phyloP scores from a whole-genome alignment of 1,140 invertebrate genomes.

The Drosophila ohnishii region DNA sequence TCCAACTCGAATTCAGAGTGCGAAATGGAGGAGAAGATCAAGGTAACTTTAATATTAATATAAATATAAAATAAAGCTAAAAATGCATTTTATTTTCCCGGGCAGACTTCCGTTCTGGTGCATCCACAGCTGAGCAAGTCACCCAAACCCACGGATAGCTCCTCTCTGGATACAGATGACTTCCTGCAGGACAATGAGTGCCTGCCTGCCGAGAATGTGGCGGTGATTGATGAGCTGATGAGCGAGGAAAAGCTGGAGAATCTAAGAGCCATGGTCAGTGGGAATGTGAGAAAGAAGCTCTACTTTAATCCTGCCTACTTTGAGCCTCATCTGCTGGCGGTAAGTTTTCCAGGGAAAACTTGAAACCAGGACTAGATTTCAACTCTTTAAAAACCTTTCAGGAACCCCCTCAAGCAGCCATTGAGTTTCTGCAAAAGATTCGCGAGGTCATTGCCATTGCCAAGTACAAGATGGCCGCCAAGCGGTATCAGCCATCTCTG shows the following conservation, averaged over 20 bases:
- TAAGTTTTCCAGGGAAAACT: slow-evolving; percentile 82
- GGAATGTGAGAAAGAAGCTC: slow-evolving; percentile 89
- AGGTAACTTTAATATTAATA: slow-evolving; percentile 36
- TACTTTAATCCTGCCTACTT: slow-evolving; percentile 95
- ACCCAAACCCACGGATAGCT: slow-evolving; percentile 44
- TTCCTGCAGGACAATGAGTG: slow-evolving; percentile 85
- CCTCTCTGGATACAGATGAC: slow-evolving; percentile 46
- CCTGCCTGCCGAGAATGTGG: slow-evolving; percentile 91
- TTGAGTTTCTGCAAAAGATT: slow-evolving; percentile 94
- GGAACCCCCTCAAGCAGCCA: slow-evolving; percentile 92
- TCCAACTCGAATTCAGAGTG: slow-evolving; percentile 83
- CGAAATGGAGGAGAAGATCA: slow-evolving; percentile 78
- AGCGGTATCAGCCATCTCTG: slow-evolving; percentile 91
- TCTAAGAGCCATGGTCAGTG: slow-evolving; percentile 86
- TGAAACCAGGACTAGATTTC: background rate
- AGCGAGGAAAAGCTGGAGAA: slow-evolving; percentile 86
- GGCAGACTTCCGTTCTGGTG: slow-evolving; percentile 88
- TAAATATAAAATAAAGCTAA: rapidly evolving
- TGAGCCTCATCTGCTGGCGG: slow-evolving; percentile 91
- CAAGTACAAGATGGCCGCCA: slow-evolving; percentile 92
- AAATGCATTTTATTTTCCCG: background rate
- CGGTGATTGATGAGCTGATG: slow-evolving; percentile 91
- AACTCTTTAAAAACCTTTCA: slow-evolving; percentile 73
- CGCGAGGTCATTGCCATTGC: slow-evolving; percentile 94
- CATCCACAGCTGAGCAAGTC: slow-evolving; percentile 84